A percentile compares a stretch with the other conserved stretches of the same genome.
phyloP scores from a whole-genome alignment of 2,113 vertebrate species.

The Cephalopterus ornatus region DNA sequence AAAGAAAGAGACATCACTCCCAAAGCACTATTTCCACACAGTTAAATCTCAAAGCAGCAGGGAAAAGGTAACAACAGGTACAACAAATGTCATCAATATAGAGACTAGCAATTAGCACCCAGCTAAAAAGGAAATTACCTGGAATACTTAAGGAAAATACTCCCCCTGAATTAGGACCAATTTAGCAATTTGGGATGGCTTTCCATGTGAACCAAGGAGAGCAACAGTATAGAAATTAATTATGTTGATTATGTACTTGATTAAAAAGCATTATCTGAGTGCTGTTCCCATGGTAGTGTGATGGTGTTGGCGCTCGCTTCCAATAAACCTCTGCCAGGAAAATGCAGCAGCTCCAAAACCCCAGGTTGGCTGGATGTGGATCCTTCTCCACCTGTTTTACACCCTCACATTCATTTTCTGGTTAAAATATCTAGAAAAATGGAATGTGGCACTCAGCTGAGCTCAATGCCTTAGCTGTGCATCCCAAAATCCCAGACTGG shows the following conservation, averaged over 20 bases:
- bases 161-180: background rate
- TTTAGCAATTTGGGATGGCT: background rate
- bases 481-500: background rate
- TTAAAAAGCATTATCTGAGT: background rate
- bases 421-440: background rate
- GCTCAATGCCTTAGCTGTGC: background rate
- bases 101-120: slow-evolving; percentile 27
- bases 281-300: background rate
- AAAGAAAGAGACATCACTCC: background rate
- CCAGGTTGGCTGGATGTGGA: background rate
- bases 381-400: background rate
- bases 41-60: background rate
- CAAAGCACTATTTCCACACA: background rate
- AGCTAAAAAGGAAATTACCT: background rate
- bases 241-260: slow-evolving; percentile 6
- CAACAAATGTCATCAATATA: slow-evolving; percentile 1
- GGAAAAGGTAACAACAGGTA: background rate
- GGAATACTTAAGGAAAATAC: slow-evolving; percentile 7
- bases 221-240: slow-evolving; percentile 31
- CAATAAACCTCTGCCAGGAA: background rate
- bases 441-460: background rate
- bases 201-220: background rate
- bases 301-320: background rate
- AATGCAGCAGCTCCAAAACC: background rate
- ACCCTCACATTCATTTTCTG: accelerated